These are phyloP conservation scores for Bombus waltoni DNA, from an alignment of 1,140 invertebrate species.

Conservation along the genomic window DNA sequence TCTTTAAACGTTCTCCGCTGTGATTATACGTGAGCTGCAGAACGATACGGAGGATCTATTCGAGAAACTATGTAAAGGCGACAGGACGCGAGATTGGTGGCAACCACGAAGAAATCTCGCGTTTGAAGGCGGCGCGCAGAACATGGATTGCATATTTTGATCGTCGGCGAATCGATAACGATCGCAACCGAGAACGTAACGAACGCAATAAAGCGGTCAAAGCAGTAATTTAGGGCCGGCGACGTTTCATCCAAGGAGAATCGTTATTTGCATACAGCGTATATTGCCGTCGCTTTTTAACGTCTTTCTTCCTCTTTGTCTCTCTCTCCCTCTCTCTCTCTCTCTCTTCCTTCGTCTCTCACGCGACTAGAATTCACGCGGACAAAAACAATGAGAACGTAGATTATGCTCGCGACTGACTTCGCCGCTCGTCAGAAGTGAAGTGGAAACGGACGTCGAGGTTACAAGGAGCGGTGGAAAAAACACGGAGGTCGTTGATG, in stretches of 20 bases:
- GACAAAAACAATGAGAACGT: not conserved
- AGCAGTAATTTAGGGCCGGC: not conserved
- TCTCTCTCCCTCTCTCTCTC: too few relatives aligned
- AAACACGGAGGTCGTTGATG: not conserved
- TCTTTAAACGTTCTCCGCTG: not conserved
- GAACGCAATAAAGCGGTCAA: not conserved
- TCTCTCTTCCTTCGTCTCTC: not conserved
- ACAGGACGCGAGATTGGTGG: not conserved
- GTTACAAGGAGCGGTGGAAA: not conserved
- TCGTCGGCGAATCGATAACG: conserved; percentile 26
- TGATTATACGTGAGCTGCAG: not conserved
- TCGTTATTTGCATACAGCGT: conserved; percentile 18
- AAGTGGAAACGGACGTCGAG: not conserved
- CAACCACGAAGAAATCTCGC: not conserved
- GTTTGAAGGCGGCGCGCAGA: too few relatives aligned
- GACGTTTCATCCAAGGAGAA: conserved; percentile 11
- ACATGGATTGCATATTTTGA: conserved; percentile 16
- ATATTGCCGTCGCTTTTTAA: not conserved
- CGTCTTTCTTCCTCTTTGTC: not conserved
- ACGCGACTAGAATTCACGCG: conserved; percentile 21
- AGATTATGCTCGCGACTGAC: not conserved
- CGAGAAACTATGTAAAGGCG: not conserved
- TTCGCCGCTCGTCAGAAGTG: not conserved
- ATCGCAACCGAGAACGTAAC: too few relatives aligned
- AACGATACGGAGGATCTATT: not conserved